Conservation (phyloP, 2,797 vertebrate genomes). For the Coendou prehensilis region DNA sequence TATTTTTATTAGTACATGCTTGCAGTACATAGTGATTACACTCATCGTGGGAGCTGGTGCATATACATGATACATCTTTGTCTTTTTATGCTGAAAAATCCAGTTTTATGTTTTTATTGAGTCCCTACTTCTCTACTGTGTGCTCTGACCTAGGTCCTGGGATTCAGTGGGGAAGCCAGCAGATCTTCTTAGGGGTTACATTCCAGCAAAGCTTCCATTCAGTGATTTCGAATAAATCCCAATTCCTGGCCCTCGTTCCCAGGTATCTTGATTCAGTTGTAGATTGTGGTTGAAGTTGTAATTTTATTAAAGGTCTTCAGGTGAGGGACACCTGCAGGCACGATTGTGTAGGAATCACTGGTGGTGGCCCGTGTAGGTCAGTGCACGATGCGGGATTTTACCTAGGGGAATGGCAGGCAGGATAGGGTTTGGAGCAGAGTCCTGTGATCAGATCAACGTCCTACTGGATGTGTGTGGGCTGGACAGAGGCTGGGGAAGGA, state of each 20-base stretch:
- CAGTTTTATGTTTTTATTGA: accelerated
- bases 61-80: background rate
- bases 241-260: background rate
- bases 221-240: background rate
- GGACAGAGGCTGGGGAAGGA: background rate
- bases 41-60: no score
- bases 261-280: background rate
- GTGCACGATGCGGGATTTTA: background rate
- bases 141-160: background rate
- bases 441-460: accelerated
- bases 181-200: background rate
- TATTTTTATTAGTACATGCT: background rate
- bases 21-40: background rate
- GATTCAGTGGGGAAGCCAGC: background rate
- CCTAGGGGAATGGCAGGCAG: background rate
- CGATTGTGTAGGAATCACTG: background rate
- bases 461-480: accelerated
- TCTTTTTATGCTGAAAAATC: background rate
- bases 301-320: background rate
- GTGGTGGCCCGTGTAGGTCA: accelerated
- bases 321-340: background rate
- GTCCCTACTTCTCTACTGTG: background rate
- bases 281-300: background rate
- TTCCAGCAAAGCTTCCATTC: background rate
- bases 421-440: no score